Evolutionary conservation across 2,888 invertebrate species (phyloP), one percentile per base, ranked within the genome.

Genomic region (Rhingia rostrata): DNA sequence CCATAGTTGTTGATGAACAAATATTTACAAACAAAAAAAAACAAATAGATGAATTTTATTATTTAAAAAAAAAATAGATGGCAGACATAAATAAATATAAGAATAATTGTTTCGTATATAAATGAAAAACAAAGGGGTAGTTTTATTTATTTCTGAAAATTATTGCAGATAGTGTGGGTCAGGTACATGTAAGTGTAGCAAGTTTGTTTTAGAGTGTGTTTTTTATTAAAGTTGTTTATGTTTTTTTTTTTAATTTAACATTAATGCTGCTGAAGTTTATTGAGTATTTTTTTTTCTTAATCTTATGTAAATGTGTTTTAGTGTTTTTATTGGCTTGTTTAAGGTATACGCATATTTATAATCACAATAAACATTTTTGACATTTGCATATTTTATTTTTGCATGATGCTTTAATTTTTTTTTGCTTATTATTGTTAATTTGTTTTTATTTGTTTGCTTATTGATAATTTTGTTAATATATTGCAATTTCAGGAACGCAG

Each of bases 401-500:
- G 77, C 70, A 80, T 74, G 73, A 30, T 41, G 58, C 53, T 56
- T 74, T 80, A 47, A 70, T 61, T 51, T 49, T 63, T 49, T 2
- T 37, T 22, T 32, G 22, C 22, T 22, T 22, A 22, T 35, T 51
- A 56, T 7, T 7, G 56, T 51, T 43, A 58, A 6, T 43, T 37
- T 69, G 1, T 41, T 53, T 47, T 14, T 81, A 32, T 30, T 39
- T 74, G 0, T 14, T 39, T 22, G 7, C 7, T 63, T 63, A 64
- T 49, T 9, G 6, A 32, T 78, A 9, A 61, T 14, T 60, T 47
- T 22, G 0, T 67, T 63, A 54, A 37, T 60, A 10, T 35, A 53
- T 58, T 54, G 41, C 63, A 63, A 35, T 72, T 79, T 56, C 66
- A 86, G 86, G 73, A 54, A 35, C 43, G 6, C 86, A 73, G 39